Percentiles rank a stretch among this genome's conserved stretches.
Evolutionary conservation across 2,888 invertebrate species (phyloP).

Genomic region (Plebejus argus): DNA sequence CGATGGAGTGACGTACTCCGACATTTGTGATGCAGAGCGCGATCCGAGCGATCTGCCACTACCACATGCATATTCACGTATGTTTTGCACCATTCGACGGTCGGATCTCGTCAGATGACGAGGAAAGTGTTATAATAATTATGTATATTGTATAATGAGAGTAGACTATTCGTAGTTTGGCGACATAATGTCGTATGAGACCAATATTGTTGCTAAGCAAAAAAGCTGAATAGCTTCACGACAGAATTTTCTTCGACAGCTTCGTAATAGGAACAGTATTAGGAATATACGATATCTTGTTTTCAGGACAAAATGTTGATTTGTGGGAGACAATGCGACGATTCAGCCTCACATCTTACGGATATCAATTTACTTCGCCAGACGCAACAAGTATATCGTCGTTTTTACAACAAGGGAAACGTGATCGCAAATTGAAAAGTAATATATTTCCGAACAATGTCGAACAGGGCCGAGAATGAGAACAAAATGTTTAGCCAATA

Average conservation of each 20-base stretch:
- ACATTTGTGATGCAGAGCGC: conserved; percentile 33
- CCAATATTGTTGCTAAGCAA: background rate
- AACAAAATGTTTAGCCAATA: conserved; percentile 29
- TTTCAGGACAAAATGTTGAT: background rate
- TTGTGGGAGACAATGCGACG: background rate
- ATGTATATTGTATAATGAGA: background rate
- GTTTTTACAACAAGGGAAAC: conserved; percentile 16
- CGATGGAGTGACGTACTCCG: conserved; percentile 22
- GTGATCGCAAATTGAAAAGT: conserved; percentile 26
- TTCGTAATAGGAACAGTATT: background rate
- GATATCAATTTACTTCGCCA: background rate
- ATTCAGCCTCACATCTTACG: background rate
- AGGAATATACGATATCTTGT: background rate
- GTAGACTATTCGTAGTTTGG: background rate
- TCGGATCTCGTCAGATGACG: background rate
- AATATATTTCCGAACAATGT: conserved; percentile 24
- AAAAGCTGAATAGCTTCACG: too few relatives aligned
- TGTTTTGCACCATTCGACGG: background rate
- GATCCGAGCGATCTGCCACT: conserved; percentile 3
- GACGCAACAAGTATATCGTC: conserved; percentile 5
- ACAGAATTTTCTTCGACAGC: too few relatives aligned
- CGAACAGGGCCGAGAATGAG: conserved; percentile 3
- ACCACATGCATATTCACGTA: conserved; percentile 11
- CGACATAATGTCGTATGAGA: background rate
- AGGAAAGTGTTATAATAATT: background rate